A percentile compares a stretch with the other conserved stretches of the same genome.
phyloP scores from a whole-genome alignment of 2,113 vertebrate species.

The Halcyon malimbica region DNA sequence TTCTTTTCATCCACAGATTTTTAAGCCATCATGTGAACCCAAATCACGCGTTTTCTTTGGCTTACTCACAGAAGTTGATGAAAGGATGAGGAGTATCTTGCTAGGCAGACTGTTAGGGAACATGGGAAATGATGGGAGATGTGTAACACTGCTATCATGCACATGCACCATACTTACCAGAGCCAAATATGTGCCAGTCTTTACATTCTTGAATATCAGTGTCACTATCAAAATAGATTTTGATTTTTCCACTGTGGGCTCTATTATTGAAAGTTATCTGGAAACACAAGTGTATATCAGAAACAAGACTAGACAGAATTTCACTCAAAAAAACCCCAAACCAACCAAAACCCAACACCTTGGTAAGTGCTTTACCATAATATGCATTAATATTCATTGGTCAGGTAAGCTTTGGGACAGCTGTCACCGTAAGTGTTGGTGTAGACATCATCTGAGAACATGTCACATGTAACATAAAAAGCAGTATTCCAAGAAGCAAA shows the following conservation, averaged over 20 bases:
- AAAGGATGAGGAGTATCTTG: background rate
- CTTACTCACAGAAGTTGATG: background rate
- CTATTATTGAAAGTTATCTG: constrained; percentile 92
- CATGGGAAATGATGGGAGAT: background rate
- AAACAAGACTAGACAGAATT: background rate
- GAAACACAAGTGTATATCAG: constrained; percentile 23
- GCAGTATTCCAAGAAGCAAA: background rate
- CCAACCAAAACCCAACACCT: too few species aligned
- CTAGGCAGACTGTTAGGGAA: background rate
- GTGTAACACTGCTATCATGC: background rate
- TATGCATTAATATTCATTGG: background rate
- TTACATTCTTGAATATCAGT: constrained; percentile 84
- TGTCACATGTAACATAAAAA: accelerated
- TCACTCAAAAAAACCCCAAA: background rate
- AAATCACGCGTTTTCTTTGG: background rate
- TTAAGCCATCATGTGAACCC: background rate
- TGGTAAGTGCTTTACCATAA: background rate
- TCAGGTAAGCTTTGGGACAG: background rate
- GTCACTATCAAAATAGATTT: constrained; percentile 89
- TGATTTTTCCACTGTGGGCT: constrained; percentile 93
- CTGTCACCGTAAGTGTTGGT: background rate
- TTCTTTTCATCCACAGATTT: background rate
- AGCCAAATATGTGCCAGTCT: constrained; percentile 88
- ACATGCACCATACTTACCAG: constrained; percentile 72
- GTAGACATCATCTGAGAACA: background rate